Percentiles rank a stretch among this genome's conserved stretches.
Evolutionary conservation across 2,797 vertebrate species (phyloP).

Genomic region (Phyllotis vaccarum): DNA sequence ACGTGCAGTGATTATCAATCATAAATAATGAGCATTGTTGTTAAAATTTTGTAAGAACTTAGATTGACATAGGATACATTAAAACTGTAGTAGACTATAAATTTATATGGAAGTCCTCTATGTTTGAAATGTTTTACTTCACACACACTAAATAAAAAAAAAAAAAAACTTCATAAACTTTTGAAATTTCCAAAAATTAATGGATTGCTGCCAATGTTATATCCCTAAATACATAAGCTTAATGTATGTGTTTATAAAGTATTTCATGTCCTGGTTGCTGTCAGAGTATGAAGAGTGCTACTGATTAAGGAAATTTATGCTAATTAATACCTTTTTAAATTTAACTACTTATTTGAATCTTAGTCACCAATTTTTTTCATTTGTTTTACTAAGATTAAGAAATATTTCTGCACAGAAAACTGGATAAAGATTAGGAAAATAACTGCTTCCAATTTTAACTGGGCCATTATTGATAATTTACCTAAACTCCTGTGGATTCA

Average conservation of each 20-base stretch:
- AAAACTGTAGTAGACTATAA: not conserved
- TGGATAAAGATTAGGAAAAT: not conserved
- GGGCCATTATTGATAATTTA: not conserved
- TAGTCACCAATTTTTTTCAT: not conserved
- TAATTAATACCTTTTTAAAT: constrained; percentile 33
- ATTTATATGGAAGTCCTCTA: not conserved
- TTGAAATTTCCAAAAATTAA: not conserved
- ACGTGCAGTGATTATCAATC: not conserved
- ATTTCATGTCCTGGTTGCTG: not conserved
- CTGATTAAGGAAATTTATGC: not conserved
- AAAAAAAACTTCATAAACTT: not conserved
- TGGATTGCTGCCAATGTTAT: not conserved
- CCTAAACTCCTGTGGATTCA: not conserved
- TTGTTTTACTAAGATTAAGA: not conserved
- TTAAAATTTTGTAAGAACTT: not conserved
- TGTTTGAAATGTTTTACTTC: not conserved
- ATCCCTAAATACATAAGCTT: not conserved
- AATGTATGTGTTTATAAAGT: not conserved
- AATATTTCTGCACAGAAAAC: not conserved
- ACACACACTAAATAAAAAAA: not conserved
- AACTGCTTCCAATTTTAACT: not conserved
- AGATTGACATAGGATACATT: not conserved
- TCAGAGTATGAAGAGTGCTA: not conserved
- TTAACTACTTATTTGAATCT: constrained; percentile 23
- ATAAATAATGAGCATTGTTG: not conserved